Evolutionary conservation across 2,113 vertebrate species (phyloP), one percentile per base, ranked within the genome.

Genomic region (Coturnix japonica): DNA sequence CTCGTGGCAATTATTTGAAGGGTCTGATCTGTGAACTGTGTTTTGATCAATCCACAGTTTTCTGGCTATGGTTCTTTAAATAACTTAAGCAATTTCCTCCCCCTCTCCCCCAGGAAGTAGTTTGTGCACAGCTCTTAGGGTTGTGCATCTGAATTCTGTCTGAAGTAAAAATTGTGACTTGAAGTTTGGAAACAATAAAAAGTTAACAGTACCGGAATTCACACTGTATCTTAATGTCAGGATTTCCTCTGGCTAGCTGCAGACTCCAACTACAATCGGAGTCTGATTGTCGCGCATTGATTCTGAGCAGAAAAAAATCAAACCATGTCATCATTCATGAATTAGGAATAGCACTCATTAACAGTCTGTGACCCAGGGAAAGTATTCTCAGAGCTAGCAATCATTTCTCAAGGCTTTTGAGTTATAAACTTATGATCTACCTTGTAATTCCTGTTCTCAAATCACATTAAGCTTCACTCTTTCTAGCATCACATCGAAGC

Each of bases 391-490:
- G 6, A 12, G 46, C 21, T 47, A 22, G 4, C 63, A 19, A 65
- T 5, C 49, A 16, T 54, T 81, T 93, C 13, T 12, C 13, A 84
- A 31, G 46, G 9, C 2, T 47, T n/a, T 43, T 51, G 16, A 28
- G 9, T 46, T 15, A 35, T 23, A 49, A 80, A 13, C 1, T 21
- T 60, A 3, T 15, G 16, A 5, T 18, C 59, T 75, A 44, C 13
- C 11, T 31, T 22, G 11, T 47, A 49, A 14, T 9, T 2, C 2
- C 2, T 44, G 74, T 79, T 19, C 11, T 64, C 22, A 49, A 39
- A 35, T 75, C 61, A 20, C 1, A 8, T 2, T 41, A 19, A 19
- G 9, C 31, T 33, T 16, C 2, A 31, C 3, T 1, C 6, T 31
- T 71, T 56, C 37, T 30, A 43, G 28, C 30, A 56, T 30, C 79